phyloP scores from a whole-genome alignment of 2,113 vertebrate genomes.

The Sinocyclocheilus grahami region DNA sequence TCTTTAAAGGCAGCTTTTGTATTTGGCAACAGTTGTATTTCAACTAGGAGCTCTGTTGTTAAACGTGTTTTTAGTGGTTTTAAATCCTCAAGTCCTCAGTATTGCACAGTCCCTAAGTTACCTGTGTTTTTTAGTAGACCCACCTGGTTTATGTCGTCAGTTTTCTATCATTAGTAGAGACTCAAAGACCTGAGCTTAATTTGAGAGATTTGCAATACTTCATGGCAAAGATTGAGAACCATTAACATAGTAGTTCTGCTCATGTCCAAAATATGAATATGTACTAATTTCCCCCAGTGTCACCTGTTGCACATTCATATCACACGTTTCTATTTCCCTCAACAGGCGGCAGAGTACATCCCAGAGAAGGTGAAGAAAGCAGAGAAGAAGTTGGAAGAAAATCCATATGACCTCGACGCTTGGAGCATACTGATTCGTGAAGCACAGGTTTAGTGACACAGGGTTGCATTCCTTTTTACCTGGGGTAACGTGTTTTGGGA shows the following conservation, averaged over 20 bases:
- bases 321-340: slow-evolving; percentile 32
- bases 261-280: background rate
- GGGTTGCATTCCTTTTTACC: slow-evolving; percentile 97
- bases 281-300: background rate
- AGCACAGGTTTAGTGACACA: slow-evolving; percentile 99
- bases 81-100: no score
- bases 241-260: background rate
- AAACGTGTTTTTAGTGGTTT: background rate
- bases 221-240: background rate
- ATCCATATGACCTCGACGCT: slow-evolving; percentile 99
- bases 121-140: background rate
- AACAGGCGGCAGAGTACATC: slow-evolving; percentile 92
- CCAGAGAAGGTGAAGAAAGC: slow-evolving; percentile 99
- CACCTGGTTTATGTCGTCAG: background rate
- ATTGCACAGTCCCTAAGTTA: background rate
- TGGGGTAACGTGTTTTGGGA: slow-evolving; percentile 70
- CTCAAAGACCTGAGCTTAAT: background rate
- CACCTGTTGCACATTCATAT: background rate
- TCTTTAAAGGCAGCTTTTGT: background rate
- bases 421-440: slow-evolving; percentile 99
- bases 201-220: background rate
- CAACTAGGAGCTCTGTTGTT: background rate
- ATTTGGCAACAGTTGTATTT: background rate
- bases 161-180: background rate
- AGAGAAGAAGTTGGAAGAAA: slow-evolving; percentile 99